A percentile compares a stretch with the other conserved stretches of the same genome.
Evolutionary conservation across 2,888 invertebrate genomes (phyloP).

Genomic region (Tachina lurida): DNA sequence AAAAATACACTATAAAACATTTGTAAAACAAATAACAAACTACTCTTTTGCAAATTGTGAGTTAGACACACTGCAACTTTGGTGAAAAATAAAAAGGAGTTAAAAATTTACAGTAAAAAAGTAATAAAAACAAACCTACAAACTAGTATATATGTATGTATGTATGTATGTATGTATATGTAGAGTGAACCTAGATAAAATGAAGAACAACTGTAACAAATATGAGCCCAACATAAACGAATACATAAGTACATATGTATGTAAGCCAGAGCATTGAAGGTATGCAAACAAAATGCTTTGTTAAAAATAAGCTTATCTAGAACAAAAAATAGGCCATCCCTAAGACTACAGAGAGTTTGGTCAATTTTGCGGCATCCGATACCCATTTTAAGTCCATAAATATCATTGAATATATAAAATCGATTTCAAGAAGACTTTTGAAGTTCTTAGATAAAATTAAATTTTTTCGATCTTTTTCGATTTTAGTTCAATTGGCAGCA

Average conservation of each 20-base stretch:
- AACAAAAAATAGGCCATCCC: too few species aligned
- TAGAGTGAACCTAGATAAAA: slow-evolving; percentile 29
- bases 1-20: neutral
- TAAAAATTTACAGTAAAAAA: neutral
- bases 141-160: neutral
- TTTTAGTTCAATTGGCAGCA: too few species aligned
- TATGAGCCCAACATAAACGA: neutral
- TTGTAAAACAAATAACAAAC: slow-evolving; percentile 18
- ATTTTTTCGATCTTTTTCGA: too few species aligned
- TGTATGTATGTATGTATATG: neutral
- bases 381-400: too few species aligned
- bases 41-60: slow-evolving; percentile 47
- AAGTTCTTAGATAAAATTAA: too few species aligned
- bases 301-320: too few species aligned
- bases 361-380: too few species aligned
- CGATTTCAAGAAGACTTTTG: too few species aligned
- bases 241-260: neutral
- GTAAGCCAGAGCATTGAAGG: neutral
- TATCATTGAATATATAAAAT: too few species aligned
- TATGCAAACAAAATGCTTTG: neutral
- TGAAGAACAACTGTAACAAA: slow-evolving; percentile 41
- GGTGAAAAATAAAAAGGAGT: neutral
- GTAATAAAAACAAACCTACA: neutral
- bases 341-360: too few species aligned
- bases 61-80: neutral